A percentile compares a stretch with the other conserved stretches of the same genome.
Evolutionary conservation across 2,888 invertebrate species (phyloP).

Genomic region (Amphipoea oculea): DNA sequence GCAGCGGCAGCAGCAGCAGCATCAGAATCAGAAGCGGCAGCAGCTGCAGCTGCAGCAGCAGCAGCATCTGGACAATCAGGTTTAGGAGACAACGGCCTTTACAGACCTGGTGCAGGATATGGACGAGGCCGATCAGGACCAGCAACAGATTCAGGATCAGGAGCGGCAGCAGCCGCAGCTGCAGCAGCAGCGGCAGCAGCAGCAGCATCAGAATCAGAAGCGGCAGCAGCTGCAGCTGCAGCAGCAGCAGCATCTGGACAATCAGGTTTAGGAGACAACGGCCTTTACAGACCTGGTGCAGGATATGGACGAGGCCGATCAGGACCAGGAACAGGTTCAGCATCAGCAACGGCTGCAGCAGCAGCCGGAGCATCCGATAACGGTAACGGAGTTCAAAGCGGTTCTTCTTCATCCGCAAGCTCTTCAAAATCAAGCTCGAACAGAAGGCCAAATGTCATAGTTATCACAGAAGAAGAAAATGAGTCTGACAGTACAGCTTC

Average conservation of each 20-base stretch:
- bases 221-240: too few species aligned
- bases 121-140: background rate
- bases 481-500: too few species aligned
- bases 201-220: too few species aligned
- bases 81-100: background rate
- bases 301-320: background rate
- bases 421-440: too few species aligned
- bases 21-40: too few species aligned
- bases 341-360: background rate
- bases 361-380: background rate
- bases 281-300: accelerated
- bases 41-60: too few species aligned
- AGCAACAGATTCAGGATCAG: background rate
- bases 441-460: too few species aligned
- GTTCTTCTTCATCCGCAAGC: too few species aligned
- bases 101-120: background rate
- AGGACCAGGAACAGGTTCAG: background rate
- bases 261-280: accelerated
- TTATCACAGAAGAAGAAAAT: too few species aligned
- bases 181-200: background rate
- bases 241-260: background rate
- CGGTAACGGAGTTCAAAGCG: too few species aligned
- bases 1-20: too few species aligned
- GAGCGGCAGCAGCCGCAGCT: background rate
- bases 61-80: background rate